A percentile compares a stretch with the other conserved stretches of the same genome.
These are phyloP conservation scores for Andrena chrysosceles DNA, from an alignment of 2,888 invertebrate species.

Conservation along the genomic window DNA sequence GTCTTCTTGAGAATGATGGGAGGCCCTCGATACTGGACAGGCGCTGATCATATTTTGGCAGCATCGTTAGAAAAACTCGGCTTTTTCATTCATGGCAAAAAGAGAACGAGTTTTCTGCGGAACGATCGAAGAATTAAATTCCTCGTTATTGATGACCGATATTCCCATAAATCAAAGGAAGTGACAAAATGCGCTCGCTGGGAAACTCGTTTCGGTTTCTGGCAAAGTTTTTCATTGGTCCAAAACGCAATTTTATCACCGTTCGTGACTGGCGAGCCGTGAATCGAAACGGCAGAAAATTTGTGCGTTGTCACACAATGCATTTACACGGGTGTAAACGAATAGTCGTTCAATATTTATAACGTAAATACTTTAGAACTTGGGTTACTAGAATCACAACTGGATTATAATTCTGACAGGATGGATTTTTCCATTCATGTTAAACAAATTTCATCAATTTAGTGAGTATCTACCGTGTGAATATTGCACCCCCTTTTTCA, in stretches of 20 bases:
- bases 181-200: conserved; percentile 24
- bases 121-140: conserved; percentile 34
- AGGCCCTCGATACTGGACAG: too few relatives aligned
- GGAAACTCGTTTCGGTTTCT: neutral
- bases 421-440: too few relatives aligned
- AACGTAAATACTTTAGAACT: too few relatives aligned
- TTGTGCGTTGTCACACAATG: neutral
- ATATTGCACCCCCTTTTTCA: too few relatives aligned
- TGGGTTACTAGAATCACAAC: too few relatives aligned
- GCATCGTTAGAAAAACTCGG: neutral
- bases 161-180: conserved; percentile 32
- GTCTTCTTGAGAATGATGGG: too few relatives aligned
- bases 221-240: conserved; percentile 16
- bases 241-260: neutral
- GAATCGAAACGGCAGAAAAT: neutral
- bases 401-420: too few relatives aligned
- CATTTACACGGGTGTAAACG: neutral
- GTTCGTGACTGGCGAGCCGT: neutral
- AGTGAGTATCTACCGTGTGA: too few relatives aligned
- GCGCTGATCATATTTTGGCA: neutral
- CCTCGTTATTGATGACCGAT: conserved; percentile 29
- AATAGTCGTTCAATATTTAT: too few relatives aligned
- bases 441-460: too few relatives aligned
- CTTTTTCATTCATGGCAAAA: neutral
- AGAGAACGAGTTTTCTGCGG: neutral